Evolutionary conservation across 1,140 invertebrate genomes (phyloP).

Genomic region (Planococcus citri): DNA sequence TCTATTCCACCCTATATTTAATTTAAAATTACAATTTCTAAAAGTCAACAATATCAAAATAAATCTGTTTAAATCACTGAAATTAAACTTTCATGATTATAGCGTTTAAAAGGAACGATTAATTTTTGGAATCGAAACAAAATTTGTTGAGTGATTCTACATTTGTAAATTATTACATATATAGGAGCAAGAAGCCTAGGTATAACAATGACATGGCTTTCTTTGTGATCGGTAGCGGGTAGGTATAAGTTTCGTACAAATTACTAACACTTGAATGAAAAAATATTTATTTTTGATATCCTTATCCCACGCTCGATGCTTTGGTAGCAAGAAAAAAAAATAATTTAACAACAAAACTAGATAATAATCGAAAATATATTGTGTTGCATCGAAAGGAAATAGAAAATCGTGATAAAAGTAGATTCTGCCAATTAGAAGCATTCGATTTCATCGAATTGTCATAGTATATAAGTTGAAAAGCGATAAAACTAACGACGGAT

Average conservation of each 20-base stretch:
- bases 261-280: too few species aligned
- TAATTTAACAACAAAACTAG: neutral
- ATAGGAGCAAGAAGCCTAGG: neutral
- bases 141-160: too few species aligned
- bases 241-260: too few species aligned
- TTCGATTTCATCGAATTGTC: neutral
- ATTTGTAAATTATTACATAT: too few species aligned
- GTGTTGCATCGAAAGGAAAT: neutral
- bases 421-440: conserved; percentile 2
- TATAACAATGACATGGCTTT: too few species aligned
- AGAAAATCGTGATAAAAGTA: conserved; percentile 3
- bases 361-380: neutral
- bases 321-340: too few species aligned
- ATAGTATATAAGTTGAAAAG: neutral
- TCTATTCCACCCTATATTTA: neutral
- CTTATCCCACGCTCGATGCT: too few species aligned
- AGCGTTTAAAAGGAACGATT: neutral
- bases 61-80: conserved; percentile 8
- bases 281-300: too few species aligned
- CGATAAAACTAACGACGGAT: neutral
- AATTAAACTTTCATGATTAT: conserved; percentile 11
- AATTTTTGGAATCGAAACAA: neutral
- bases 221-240: neutral
- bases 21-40: conserved; percentile 16
- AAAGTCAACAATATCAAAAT: conserved; percentile 17